phyloP scores from a whole-genome alignment of 2,888 invertebrate species.

The Dicyrtoma fusca region DNA sequence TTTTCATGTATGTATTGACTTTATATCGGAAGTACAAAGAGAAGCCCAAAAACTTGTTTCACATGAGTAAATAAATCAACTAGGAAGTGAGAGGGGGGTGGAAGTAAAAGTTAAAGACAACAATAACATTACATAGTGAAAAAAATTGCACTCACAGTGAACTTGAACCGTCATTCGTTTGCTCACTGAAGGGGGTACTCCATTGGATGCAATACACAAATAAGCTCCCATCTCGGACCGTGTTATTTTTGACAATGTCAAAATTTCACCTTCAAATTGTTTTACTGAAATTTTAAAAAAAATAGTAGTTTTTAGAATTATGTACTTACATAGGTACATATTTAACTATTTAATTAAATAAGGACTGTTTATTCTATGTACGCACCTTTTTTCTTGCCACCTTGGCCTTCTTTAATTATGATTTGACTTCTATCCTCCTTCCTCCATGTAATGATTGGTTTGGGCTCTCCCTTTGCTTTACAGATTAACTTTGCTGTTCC shows the following conservation, averaged over 20 bases:
- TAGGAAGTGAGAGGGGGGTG: not conserved
- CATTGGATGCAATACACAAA: constrained; percentile 85
- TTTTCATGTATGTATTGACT: not conserved
- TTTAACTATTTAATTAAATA: not conserved
- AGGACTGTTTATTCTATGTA: constrained; percentile 21
- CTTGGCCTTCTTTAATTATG: constrained; percentile 73
- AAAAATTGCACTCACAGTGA: constrained; percentile 73
- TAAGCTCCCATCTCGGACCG: constrained; percentile 72
- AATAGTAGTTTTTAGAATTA: too few relatives aligned
- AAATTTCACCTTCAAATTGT: constrained; percentile 76
- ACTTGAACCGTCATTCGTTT: constrained; percentile 89
- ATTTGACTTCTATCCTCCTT: constrained; percentile 84
- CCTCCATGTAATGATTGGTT: constrained; percentile 82
- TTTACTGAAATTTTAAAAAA: constrained; percentile 63
- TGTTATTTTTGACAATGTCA: constrained; percentile 81
- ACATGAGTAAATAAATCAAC: too few relatives aligned
- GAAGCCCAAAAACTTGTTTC: not conserved
- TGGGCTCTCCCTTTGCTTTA: constrained; percentile 81
- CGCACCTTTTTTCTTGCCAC: constrained; percentile 75
- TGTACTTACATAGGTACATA: too few relatives aligned
- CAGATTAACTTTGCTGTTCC: constrained; percentile 84
- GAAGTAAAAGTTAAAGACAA: not conserved
- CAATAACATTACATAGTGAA: not conserved
- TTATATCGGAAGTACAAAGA: not conserved
- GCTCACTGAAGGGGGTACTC: constrained; percentile 77